A percentile compares a stretch with the other conserved stretches of the same genome.
Evolutionary conservation across 35 echinoderm and acorn worm species (phyloP).

Genomic region (Ophioderma brevispina): DNA sequence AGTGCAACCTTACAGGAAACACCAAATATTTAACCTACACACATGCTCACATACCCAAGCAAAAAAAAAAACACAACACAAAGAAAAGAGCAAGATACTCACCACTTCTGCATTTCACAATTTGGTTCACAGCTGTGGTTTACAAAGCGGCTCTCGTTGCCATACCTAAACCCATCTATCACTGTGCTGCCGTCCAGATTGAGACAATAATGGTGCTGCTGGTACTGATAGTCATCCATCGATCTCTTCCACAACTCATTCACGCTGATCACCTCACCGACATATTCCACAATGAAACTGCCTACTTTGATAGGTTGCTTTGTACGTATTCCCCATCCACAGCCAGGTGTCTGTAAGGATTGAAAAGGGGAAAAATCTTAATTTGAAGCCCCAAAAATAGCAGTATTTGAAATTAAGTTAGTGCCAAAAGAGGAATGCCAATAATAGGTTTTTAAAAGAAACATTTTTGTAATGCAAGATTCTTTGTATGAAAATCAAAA

Average conservation of each 20-base stretch:
- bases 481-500: no score
- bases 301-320: conserved; percentile 49
- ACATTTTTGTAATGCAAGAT: no score
- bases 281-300: conserved; percentile 88
- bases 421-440: no score
- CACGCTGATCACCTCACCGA: conserved; percentile 95
- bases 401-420: no score
- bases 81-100: no score
- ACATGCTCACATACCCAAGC: no score
- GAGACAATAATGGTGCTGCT: conserved; percentile 95
- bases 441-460: no score
- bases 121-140: conserved; percentile 99
- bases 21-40: no score
- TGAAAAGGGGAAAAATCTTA: neutral
- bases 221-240: conserved; percentile 90
- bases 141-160: conserved; percentile 91
- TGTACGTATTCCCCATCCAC: conserved; percentile 85
- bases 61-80: no score
- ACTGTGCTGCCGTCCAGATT: conserved; percentile 86
- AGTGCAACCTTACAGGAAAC: no score
- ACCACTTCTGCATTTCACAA: conserved; percentile 99
- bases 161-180: conserved; percentile 91
- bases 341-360: conserved; percentile 54
- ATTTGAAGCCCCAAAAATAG: no score
- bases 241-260: conserved; percentile 90